phyloP scores from a whole-genome alignment of 2,888 invertebrate species.

The Sussaba pulchella region DNA sequence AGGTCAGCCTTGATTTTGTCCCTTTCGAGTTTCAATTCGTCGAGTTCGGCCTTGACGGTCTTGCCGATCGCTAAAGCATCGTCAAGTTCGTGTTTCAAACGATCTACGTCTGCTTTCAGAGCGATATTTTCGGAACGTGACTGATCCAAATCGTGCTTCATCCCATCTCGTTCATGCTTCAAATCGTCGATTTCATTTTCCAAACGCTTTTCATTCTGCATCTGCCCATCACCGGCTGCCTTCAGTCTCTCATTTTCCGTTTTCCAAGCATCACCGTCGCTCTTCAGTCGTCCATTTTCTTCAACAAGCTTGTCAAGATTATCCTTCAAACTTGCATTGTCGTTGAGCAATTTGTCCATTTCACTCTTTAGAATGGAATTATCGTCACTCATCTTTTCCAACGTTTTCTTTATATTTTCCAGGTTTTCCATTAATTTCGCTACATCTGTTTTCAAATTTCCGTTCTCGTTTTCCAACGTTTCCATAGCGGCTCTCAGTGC shows the following conservation, averaged over 20 bases:
- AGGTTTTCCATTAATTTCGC: constrained; percentile 55
- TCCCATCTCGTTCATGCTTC: constrained; percentile 59
- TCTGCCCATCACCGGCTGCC: constrained; percentile 57
- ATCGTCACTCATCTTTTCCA: constrained; percentile 58
- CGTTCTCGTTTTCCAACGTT: constrained; percentile 51
- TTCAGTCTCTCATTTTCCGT: constrained; percentile 62
- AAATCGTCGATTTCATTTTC: constrained; percentile 63
- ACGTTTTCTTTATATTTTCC: constrained; percentile 27
- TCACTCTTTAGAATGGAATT: constrained; percentile 53
- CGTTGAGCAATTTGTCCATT: constrained; percentile 50
- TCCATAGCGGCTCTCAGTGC: constrained; percentile 56
- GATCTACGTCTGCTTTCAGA: constrained; percentile 56
- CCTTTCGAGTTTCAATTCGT: constrained; percentile 47
- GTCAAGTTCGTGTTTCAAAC: constrained; percentile 30
- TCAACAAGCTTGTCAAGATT: constrained; percentile 46
- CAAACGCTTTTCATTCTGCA: constrained; percentile 41
- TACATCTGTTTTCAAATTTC: constrained; percentile 56
- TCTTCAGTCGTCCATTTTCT: constrained; percentile 49
- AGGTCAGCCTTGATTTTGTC: constrained; percentile 44
- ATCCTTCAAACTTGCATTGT: constrained; percentile 63
- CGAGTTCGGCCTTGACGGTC: constrained; percentile 22
- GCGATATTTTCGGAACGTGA: constrained; percentile 43
- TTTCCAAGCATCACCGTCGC: constrained; percentile 54
- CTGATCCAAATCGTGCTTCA: constrained; percentile 56
- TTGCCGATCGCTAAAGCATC: constrained; percentile 7